Evolutionary conservation across 2,888 invertebrate species (phyloP), one percentile per base, ranked within the genome.

Genomic region (Ecliptopera silaceata): DNA sequence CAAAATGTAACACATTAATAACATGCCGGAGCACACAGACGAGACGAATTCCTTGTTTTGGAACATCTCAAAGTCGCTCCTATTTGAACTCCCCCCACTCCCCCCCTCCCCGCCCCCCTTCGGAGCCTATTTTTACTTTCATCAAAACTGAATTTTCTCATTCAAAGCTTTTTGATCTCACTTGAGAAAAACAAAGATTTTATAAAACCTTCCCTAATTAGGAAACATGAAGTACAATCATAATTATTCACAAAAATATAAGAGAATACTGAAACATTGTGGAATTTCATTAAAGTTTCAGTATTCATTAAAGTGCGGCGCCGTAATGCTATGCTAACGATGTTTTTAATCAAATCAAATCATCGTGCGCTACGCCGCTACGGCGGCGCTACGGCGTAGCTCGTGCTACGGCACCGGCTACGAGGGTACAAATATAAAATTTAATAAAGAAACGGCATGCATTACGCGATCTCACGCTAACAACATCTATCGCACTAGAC

Each of bases 291-390:
- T 43, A 44, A 44, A 49, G 49, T 49, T 56, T 42, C 39, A 56
- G 51, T 59, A 53, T 52, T 59, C 57, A 54, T 55, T 59, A 61
- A 39, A 42, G 45, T 43, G 41, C 41, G 42, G 57, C 55, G 56
- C 36, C 31, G 59, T 38, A 55, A 50, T 47, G 61, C 56, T 62
- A 63, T 65, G 63, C 52, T 63, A 65, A 64, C 67, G 59, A 61
- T 64, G 64, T 65, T 69, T 68, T 71, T 64, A 68, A 72, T 71
- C 65, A 69, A 72, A 72, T 72, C 63, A 59, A 66, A 63, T 63
- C 63, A 67, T 44, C 68, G 60, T 18, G 34, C 8, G 38, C 36
- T 29, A 38, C 52, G 20, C 4, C 39, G 39, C 22, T 22, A 22
- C 22, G 22, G 22, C 4, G 22, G 57, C 59, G 38, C 42, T 48